These are phyloP conservation scores for Drosophila mimetica DNA, from an alignment of 2,888 invertebrate genomes.

Conservation along the genomic window DNA sequence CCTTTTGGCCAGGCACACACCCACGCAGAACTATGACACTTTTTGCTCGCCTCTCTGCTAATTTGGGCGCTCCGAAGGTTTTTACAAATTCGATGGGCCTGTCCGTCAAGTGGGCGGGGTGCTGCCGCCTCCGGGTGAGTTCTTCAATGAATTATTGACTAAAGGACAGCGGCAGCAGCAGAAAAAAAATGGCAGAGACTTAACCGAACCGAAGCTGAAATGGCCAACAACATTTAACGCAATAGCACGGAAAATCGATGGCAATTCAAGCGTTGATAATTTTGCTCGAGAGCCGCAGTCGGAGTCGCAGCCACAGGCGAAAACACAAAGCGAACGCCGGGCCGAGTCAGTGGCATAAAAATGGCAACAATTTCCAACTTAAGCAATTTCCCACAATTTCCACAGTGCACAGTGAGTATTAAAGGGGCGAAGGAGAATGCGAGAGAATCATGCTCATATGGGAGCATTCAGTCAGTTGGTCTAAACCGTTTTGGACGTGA, in stretches of 20 bases:
- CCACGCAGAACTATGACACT: conserved; percentile 29
- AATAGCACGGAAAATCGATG: conserved; percentile 79
- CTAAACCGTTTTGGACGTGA: conserved; percentile 69
- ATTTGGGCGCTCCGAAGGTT: conserved; percentile 60
- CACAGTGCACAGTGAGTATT: conserved; percentile 36
- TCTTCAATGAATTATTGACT: conserved; percentile 73
- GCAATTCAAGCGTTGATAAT: conserved; percentile 79
- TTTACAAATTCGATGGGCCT: conserved; percentile 67
- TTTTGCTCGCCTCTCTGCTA: conserved; percentile 49
- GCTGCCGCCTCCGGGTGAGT: conserved; percentile 45
- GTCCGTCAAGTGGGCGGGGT: conserved; percentile 44
- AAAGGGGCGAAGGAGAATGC: conserved; percentile 4
- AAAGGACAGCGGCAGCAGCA: conserved; percentile 21
- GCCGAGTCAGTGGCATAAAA: conserved; percentile 58
- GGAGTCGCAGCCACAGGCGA: conserved; percentile 3
- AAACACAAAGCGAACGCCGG: conserved; percentile 8
- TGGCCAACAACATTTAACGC: conserved; percentile 74
- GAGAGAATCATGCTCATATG: conserved; percentile 45
- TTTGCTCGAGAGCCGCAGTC: conserved; percentile 56
- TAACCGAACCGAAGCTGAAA: conserved; percentile 37
- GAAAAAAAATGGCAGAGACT: conserved; percentile 13
- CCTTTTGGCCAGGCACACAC: conserved; percentile 25
- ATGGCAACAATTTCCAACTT: conserved; percentile 76
- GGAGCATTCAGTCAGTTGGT: conserved; percentile 53
- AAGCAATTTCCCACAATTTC: conserved; percentile 80